These are phyloP conservation scores for Sipha maydis DNA, from an alignment of 2,888 invertebrate genomes.

Conservation along the genomic window DNA sequence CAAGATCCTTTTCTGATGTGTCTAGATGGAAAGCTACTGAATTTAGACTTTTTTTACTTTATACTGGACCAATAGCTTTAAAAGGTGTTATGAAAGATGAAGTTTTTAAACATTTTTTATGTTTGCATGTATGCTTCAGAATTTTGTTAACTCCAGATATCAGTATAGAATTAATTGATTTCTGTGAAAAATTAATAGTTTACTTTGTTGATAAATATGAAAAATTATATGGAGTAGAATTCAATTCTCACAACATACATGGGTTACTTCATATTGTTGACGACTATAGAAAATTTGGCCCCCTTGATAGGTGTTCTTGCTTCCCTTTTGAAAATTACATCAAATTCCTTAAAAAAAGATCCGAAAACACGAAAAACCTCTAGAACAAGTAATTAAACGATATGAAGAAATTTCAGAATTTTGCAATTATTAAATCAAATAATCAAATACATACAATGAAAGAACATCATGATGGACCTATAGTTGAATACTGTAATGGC, in stretches of 20 bases:
- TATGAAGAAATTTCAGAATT: conserved; percentile 21
- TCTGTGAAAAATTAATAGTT: neutral
- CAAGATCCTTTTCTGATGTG: neutral
- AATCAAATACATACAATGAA: no score
- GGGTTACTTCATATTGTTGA: no score
- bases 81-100: no score
- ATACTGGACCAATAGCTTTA: no score
- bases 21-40: no score
- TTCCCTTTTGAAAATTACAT: conserved; percentile 18
- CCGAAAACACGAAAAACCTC: no score
- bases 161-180: conserved; percentile 3
- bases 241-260: conserved; percentile 9
- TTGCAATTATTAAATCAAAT: neutral
- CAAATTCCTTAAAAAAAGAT: conserved; percentile 13
- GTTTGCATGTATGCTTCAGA: conserved; percentile 18
- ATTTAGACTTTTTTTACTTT: no score
- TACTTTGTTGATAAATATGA: conserved; percentile 5
- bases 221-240: neutral
- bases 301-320: no score
- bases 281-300: no score
- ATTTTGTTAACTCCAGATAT: conserved; percentile 11
- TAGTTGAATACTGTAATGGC: no score
- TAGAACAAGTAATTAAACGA: conserved; percentile 7
- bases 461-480: no score
- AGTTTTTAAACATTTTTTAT: conserved; percentile 1